Percentiles rank a stretch among this genome's conserved stretches.
phyloP scores from a whole-genome alignment of 2,797 vertebrate species.

The Acipenser ruthenus region DNA sequence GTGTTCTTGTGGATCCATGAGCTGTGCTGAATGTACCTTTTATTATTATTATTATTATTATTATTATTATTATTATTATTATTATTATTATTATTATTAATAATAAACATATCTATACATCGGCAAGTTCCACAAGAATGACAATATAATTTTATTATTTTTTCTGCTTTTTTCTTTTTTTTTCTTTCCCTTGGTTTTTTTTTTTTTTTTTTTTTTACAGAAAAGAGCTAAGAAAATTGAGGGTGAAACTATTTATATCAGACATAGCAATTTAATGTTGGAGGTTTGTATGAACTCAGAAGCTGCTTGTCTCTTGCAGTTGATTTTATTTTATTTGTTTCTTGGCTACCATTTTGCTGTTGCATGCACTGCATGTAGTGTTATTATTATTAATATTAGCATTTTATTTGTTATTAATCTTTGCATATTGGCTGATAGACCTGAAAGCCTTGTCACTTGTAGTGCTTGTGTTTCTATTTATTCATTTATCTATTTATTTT shows the following conservation, averaged over 20 bases:
- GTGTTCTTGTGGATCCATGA: background rate
- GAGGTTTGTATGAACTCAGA: constrained; percentile 90
- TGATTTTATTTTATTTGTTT: constrained; percentile 25
- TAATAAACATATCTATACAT: background rate
- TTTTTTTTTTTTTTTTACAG: constrained; percentile 68
- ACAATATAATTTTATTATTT: constrained; percentile 62
- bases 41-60: too few relatives aligned
- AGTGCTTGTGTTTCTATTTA: constrained; percentile 44
- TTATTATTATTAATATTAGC: constrained; percentile 11
- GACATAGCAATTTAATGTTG: constrained; percentile 99
- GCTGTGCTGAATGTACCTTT: too few relatives aligned
- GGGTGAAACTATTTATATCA: constrained; percentile 99
- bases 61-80: background rate
- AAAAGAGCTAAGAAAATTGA: constrained; percentile 98
- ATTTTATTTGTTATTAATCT: constrained; percentile 26
- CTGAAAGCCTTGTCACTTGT: constrained; percentile 49
- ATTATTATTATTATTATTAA: too few relatives aligned
- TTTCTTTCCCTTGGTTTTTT: constrained; percentile 27
- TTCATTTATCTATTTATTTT: constrained; percentile 57
- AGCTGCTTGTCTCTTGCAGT: constrained; percentile 40
- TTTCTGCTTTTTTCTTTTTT: constrained; percentile 51
- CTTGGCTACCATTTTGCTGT: constrained; percentile 22
- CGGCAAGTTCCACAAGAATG: constrained; percentile 39
- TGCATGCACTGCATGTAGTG: constrained; percentile 17
- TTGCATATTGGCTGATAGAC: constrained; percentile 35